Evolutionary conservation across 2,888 invertebrate genomes (phyloP), one percentile per base, ranked within the genome.

Genomic region (Morpho helenor): DNA sequence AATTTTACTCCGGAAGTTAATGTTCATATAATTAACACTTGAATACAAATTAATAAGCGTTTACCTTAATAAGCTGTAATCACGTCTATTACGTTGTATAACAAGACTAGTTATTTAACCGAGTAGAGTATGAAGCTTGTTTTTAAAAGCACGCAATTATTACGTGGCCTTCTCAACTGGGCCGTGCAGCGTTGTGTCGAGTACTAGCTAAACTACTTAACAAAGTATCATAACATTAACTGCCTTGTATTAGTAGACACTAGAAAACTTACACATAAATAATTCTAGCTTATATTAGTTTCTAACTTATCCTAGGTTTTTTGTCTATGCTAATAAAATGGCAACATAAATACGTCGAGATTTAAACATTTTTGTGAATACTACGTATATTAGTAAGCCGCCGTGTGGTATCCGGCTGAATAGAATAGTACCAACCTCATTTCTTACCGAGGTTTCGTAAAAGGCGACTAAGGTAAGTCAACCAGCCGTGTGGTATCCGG

Each of bases 1-100:
- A 46, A 46, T 9, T 31, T 31, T 31, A 31, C 31, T 2, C 31
- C 16, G 16, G 31, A 31, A 31, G 16, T 22, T 49, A 54, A 58
- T 45, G 49, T 49, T 54, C 43, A 50, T 53, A 40, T 49, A 49
- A 56, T 53, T 53, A 57, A 56, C 56, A 53, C 31, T 31, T 57
- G 53, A 57, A 57, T 54, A 57, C 51, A 58, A 64, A 62, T 64
- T 60, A 62, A 56, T 60, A 60, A 54, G 62, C 60, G 60, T 58
- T 64, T 58, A 51, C 62, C 57, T 64, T 58, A 62, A 64, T 62
- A 53, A 58, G 60, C 60, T 62, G 50, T 60, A 64, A 66, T 71
- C 64, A 66, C 68, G 69, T 73, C 71, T 68, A 76, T 75, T 73
- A 74, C 67, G 63, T 66, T 59, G 67, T 65, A 67, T 70, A 72